These are phyloP conservation scores for Drosophila diplacantha DNA, from an alignment of 2,888 invertebrate genomes.

Conservation along the genomic window DNA sequence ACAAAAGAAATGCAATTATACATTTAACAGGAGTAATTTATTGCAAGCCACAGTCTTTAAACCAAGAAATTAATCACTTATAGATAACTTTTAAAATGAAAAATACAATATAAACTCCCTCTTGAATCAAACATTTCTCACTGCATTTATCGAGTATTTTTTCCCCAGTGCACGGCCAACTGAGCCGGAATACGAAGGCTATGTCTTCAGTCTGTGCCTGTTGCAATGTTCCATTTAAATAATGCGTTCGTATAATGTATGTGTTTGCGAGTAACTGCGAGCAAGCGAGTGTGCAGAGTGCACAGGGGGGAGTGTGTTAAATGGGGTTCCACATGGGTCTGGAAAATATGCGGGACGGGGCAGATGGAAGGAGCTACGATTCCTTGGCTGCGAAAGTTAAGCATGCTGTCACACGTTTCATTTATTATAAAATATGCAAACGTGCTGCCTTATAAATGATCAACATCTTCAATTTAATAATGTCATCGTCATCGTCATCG, in stretches of 20 bases:
- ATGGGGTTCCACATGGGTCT: constrained; percentile 6
- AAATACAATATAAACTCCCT: background rate
- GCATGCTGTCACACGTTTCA: constrained; percentile 71
- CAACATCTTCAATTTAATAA: constrained; percentile 65
- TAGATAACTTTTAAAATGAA: too few species aligned
- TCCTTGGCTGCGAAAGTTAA: constrained; percentile 53
- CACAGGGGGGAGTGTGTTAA: constrained; percentile 2
- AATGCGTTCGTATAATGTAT: constrained; percentile 44
- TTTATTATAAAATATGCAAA: constrained; percentile 70
- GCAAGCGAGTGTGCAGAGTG: constrained; percentile 13
- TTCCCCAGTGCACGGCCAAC: constrained; percentile 1
- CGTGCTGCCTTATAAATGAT: constrained; percentile 49
- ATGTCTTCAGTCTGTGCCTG: constrained; percentile 16
- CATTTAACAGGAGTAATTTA: background rate
- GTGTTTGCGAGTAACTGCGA: constrained; percentile 11
- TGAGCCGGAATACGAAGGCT: constrained; percentile 19
- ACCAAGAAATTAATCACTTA: background rate
- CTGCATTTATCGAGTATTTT: too few species aligned
- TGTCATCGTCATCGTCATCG: constrained; percentile 44
- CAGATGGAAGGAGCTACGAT: background rate
- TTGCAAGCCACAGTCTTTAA: too few species aligned
- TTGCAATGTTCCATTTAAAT: constrained; percentile 65
- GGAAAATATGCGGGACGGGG: constrained; percentile 2
- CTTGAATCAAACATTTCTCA: background rate
- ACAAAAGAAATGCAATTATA: background rate